A percentile compares a stretch with the other conserved stretches of the same genome.
These are phyloP conservation scores for Harpalus rufipes DNA, from an alignment of 2,888 invertebrate genomes.

Conservation along the genomic window DNA sequence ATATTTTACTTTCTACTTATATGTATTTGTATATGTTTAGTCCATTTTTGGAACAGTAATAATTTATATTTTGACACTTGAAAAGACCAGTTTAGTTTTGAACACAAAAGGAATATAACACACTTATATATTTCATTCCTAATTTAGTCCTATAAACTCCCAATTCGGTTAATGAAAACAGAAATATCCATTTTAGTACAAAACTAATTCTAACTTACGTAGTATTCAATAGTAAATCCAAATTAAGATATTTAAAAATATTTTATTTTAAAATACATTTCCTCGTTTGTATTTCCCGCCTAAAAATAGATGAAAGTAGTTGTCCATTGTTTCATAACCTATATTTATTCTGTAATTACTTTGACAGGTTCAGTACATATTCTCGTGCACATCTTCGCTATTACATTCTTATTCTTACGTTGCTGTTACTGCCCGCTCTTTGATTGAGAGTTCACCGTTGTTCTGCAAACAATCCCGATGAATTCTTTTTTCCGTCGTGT, in stretches of 20 bases:
- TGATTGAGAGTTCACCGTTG: conserved; percentile 60
- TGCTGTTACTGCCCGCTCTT: conserved; percentile 22
- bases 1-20: no score
- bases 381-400: background rate
- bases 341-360: background rate
- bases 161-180: background rate
- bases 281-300: no score
- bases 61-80: background rate
- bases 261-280: no score
- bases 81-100: background rate
- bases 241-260: no score
- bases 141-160: background rate
- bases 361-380: background rate
- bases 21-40: no score
- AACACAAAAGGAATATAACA: background rate
- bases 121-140: background rate
- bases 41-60: background rate
- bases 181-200: background rate
- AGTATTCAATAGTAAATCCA: no score
- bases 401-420: background rate
- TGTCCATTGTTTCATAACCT: background rate
- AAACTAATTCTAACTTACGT: background rate
- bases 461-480: conserved; percentile 53
- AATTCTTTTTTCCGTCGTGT: conserved; percentile 36
- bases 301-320: background rate